Evolutionary conservation across 2,888 invertebrate species (phyloP).

Genomic region (Agapetus fuscipes): DNA sequence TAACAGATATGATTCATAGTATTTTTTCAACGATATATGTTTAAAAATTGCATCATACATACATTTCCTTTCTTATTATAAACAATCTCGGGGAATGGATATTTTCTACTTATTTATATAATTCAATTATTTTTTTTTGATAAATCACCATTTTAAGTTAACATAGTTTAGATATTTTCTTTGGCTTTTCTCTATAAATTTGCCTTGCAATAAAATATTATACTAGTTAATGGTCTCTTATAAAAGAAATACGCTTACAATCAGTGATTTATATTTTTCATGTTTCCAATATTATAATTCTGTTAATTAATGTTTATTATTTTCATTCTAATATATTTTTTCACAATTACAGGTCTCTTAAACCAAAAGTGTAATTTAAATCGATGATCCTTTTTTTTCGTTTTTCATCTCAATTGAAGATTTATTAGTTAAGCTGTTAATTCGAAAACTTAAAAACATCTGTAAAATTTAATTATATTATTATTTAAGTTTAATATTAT

Average conservation of each 20-base stretch:
- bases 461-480: no score
- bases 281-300: neutral
- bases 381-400: no score
- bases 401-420: no score
- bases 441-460: no score
- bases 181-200: no score
- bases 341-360: no score
- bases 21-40: neutral
- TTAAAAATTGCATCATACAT: neutral
- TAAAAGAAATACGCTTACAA: no score
- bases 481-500: no score
- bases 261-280: no score
- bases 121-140: neutral
- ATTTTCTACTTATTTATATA: neutral
- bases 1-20: neutral
- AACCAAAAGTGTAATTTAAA: no score
- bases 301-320: neutral
- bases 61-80: neutral
- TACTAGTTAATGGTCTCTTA: neutral
- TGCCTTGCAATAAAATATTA: neutral
- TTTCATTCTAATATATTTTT: no score
- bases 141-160: neutral
- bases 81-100: neutral
- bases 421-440: no score
- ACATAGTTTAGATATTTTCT: neutral